These are phyloP conservation scores for Tetanocera ferruginea DNA, from an alignment of 2,888 invertebrate species.

Conservation along the genomic window DNA sequence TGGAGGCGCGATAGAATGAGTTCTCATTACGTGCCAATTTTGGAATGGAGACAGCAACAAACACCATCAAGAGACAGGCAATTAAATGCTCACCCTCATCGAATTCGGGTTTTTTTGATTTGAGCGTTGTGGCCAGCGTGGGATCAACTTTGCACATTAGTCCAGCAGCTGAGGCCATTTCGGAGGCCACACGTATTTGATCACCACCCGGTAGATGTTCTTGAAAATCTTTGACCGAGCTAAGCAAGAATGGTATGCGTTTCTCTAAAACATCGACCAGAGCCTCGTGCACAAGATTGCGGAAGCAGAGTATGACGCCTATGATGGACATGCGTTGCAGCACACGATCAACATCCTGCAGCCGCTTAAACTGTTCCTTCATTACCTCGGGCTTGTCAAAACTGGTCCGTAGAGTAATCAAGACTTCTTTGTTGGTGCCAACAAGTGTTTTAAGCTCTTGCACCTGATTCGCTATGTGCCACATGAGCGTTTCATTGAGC, in stretches of 20 bases:
- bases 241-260: constrained; percentile 94
- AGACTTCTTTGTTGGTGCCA: constrained; percentile 90
- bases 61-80: constrained; percentile 97
- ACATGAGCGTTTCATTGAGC: constrained; percentile 96
- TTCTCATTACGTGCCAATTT: constrained; percentile 91
- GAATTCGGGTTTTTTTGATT: constrained; percentile 88
- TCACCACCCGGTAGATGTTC: constrained; percentile 93
- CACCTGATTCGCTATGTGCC: constrained; percentile 98
- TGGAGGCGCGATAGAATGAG: constrained; percentile 88
- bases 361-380: constrained; percentile 93
- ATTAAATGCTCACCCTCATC: constrained; percentile 94
- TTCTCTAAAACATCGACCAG: constrained; percentile 93
- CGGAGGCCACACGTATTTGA: constrained; percentile 91
- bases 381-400: constrained; percentile 99
- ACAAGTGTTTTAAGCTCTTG: constrained; percentile 95
- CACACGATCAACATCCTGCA: constrained; percentile 94
- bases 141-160: constrained; percentile 95
- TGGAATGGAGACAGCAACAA: constrained; percentile 97
- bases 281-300: constrained; percentile 93
- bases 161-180: constrained; percentile 98
- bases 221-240: constrained; percentile 94
- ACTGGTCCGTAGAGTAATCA: constrained; percentile 91
- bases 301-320: constrained; percentile 96
- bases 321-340: constrained; percentile 97
- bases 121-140: constrained; percentile 89